Percentiles rank a stretch among this genome's conserved stretches.
These are phyloP conservation scores for Montipora cactus DNA, from an alignment of 64 coral and sea anemone genomes.

Conservation along the genomic window DNA sequence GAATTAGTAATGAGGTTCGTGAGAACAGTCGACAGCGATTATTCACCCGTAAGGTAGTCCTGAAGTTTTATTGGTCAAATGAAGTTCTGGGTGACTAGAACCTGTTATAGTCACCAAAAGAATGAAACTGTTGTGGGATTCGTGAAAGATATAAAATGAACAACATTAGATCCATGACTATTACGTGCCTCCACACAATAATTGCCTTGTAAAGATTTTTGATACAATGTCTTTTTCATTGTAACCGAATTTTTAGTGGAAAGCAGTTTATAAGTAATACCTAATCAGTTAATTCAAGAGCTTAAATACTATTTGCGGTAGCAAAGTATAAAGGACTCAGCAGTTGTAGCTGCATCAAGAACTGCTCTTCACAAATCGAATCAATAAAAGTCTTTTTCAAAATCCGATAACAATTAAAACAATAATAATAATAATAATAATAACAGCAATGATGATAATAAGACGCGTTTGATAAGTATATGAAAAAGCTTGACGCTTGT, in stretches of 20 bases:
- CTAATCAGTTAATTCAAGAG: background rate
- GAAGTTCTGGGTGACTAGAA: background rate
- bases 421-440: too few relatives aligned
- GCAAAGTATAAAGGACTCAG: background rate
- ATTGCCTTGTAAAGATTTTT: background rate
- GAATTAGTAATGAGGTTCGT: conserved; percentile 26
- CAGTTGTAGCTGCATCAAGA: too few relatives aligned
- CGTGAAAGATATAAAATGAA: background rate
- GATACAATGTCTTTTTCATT: background rate
- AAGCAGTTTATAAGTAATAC: background rate
- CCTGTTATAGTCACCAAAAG: background rate
- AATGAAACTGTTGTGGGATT: background rate
- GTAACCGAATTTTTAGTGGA: background rate
- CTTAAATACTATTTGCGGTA: background rate
- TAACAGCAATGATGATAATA: too few relatives aligned
- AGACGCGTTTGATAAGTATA: too few relatives aligned
- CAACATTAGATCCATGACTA: background rate
- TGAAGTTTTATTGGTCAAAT: background rate
- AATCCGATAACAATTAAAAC: too few relatives aligned
- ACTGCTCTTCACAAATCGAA: too few relatives aligned
- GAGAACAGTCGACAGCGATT: background rate
- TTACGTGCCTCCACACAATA: too few relatives aligned
- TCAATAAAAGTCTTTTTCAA: too few relatives aligned
- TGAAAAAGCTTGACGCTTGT: too few relatives aligned
- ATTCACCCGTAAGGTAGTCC: background rate